phyloP scores from a whole-genome alignment of 2,797 vertebrate genomes.

The Poeciliopsis infans region DNA sequence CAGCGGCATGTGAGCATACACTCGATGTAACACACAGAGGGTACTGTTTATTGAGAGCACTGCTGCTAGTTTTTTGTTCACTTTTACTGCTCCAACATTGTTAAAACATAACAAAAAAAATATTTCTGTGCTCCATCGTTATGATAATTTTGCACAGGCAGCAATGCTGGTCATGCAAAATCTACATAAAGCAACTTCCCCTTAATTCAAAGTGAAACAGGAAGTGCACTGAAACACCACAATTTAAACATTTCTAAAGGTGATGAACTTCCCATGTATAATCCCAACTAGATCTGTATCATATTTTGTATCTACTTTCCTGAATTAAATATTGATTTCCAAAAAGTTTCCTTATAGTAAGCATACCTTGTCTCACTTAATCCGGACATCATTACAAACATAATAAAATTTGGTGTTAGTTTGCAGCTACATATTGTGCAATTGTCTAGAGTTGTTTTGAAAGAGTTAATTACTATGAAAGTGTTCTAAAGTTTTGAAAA shows the following conservation, averaged over 20 bases:
- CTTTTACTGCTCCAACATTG: constrained; percentile 74
- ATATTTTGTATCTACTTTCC: constrained; percentile 37
- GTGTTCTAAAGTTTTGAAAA: not conserved
- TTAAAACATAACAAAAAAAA: constrained; percentile 72
- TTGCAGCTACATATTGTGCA: not conserved
- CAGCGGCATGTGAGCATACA: constrained; percentile 2
- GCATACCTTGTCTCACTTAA: constrained; percentile 38
- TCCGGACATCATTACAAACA: not conserved
- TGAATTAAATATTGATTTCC: constrained; percentile 68
- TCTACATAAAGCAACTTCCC: constrained; percentile 55
- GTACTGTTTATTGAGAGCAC: constrained; percentile 55
- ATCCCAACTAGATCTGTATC: constrained; percentile 46
- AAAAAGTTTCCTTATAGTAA: constrained; percentile 46
- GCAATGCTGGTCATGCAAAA: constrained; percentile 59
- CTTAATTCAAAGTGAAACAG: constrained; percentile 59
- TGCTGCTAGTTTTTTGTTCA: constrained; percentile 75
- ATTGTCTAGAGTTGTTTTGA: not conserved
- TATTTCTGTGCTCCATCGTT: constrained; percentile 61
- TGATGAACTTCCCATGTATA: constrained; percentile 6
- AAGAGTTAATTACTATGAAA: not conserved
- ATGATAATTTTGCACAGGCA: constrained; percentile 75
- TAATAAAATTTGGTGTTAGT: not conserved
- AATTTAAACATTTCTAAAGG: constrained; percentile 14
- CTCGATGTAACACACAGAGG: constrained; percentile 31
- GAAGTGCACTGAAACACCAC: constrained; percentile 21